Evolutionary conservation across 2,888 invertebrate species (phyloP).

Genomic region (Camptogramma bilineatum): DNA sequence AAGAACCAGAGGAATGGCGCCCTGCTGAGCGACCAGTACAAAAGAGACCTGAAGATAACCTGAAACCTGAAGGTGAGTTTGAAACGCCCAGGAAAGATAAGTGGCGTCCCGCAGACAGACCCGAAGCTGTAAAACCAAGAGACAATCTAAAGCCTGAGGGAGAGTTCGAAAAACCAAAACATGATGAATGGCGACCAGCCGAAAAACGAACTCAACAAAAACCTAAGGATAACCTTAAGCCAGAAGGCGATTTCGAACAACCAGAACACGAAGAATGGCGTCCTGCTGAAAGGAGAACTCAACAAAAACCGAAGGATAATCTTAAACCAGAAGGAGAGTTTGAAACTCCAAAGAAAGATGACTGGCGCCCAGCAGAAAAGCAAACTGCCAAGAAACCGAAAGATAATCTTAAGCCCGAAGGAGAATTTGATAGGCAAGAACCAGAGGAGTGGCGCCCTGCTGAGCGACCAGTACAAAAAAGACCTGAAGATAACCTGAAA

Average conservation of each 20-base stretch:
- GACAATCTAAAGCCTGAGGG: constrained; percentile 78
- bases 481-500: constrained; percentile 77
- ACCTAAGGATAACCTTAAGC: not conserved
- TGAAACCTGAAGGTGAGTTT: constrained; percentile 86
- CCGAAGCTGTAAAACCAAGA: constrained; percentile 52
- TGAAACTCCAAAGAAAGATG: not conserved
- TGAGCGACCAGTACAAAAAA: constrained; percentile 64
- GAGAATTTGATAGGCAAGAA: not conserved
- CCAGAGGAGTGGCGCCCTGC: constrained; percentile 52
- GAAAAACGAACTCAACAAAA: not conserved
- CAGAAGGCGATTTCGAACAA: not conserved
- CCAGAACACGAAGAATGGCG: not conserved
- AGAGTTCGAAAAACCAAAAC: constrained; percentile 62
- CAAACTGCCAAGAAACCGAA: not conserved
- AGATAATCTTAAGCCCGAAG: not conserved
- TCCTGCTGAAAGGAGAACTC: not conserved
- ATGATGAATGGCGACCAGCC: constrained; percentile 50
- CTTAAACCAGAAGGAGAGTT: not conserved
- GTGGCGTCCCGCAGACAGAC: constrained; percentile 66
- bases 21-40: constrained; percentile 65
- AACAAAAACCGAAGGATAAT: not conserved
- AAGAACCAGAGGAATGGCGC: constrained; percentile 60
- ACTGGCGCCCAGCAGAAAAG: not conserved
- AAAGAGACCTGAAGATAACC: constrained; percentile 55
- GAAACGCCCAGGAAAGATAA: constrained; percentile 65